Evolutionary conservation across 2,113 vertebrate genomes (phyloP).

Genomic region (Danio rerio): DNA sequence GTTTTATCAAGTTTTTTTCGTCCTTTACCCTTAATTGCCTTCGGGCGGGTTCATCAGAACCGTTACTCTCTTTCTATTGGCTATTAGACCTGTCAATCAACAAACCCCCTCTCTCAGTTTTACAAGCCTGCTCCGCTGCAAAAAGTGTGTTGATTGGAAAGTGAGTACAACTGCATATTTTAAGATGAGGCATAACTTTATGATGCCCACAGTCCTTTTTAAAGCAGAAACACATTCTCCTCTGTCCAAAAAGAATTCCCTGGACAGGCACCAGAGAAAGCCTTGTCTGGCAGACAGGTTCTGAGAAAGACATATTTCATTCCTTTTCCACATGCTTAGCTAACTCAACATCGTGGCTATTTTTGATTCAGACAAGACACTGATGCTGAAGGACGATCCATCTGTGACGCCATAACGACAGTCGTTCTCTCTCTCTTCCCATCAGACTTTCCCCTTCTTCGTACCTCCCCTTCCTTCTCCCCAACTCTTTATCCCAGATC

Average conservation of each 20-base stretch:
- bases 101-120: constrained; percentile 49
- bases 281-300: constrained; percentile 7
- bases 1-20: constrained; percentile 78
- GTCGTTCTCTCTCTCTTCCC: constrained; percentile 55
- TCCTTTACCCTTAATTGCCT: constrained; percentile 83
- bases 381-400: background rate
- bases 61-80: constrained; percentile 72
- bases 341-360: constrained; percentile 1
- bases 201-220: constrained; percentile 19
- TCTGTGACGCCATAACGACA: constrained; percentile 15
- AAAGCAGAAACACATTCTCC: constrained; percentile 11
- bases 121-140: constrained; percentile 52
- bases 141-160: constrained; percentile 58
- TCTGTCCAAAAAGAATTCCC: constrained; percentile 33
- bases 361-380: constrained; percentile 12
- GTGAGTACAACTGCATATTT: constrained; percentile 38
- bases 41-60: constrained; percentile 75
- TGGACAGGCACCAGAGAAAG: constrained; percentile 16
- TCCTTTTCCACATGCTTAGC: constrained; percentile 5
- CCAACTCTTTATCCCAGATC: constrained; percentile 23
- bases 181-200: constrained; percentile 20
- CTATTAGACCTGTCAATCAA: constrained; percentile 69
- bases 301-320: background rate
- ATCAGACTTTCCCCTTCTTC: constrained; percentile 40
- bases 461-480: constrained; percentile 54